phyloP scores from a whole-genome alignment of 2,797 vertebrate genomes.

The Galago senegalensis region DNA sequence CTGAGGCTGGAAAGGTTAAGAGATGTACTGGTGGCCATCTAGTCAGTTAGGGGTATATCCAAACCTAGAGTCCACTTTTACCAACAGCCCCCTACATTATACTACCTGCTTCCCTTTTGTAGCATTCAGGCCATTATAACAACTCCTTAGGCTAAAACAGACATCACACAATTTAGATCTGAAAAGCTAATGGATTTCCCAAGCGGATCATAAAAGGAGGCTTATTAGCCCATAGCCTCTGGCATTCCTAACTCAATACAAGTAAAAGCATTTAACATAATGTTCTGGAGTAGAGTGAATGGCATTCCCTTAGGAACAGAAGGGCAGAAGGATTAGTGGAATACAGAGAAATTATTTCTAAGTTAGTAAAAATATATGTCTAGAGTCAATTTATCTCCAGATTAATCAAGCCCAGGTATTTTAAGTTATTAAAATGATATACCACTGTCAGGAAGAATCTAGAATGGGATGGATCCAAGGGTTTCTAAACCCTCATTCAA shows the following conservation, averaged over 20 bases:
- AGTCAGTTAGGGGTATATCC: neutral
- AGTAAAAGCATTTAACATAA: neutral
- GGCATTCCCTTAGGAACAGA: neutral
- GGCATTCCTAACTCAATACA: neutral
- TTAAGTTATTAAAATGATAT: neutral
- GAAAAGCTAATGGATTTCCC: neutral
- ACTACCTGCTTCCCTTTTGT: neutral
- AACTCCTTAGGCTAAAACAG: neutral
- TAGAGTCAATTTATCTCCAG: neutral
- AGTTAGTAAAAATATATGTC: neutral
- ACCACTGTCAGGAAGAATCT: neutral
- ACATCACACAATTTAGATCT: neutral
- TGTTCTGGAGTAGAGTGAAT: neutral
- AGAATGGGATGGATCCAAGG: neutral
- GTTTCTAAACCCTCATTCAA: neutral
- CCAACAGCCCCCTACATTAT: neutral
- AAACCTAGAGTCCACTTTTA: neutral
- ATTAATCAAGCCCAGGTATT: neutral
- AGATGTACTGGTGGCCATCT: no score
- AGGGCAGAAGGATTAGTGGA: accelerated
- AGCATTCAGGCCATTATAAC: neutral
- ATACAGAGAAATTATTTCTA: neutral
- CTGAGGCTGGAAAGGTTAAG: neutral
- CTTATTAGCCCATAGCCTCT: neutral
- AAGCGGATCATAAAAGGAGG: neutral